Conservation (phyloP, 2,113 vertebrate genomes). For the Sinosuthora webbiana region DNA sequence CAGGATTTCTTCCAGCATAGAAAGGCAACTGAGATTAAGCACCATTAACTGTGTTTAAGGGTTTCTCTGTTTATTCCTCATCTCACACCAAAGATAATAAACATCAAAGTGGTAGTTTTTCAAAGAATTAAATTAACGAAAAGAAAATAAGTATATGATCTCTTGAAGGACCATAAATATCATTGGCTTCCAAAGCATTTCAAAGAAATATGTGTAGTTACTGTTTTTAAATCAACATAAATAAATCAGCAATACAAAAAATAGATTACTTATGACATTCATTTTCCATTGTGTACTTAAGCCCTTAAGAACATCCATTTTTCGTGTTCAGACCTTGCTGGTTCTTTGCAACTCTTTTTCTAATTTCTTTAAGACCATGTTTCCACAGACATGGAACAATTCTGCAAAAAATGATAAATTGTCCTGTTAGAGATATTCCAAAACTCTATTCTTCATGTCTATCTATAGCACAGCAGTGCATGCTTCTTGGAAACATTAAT, state of each 20-base stretch:
- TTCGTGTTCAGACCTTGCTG: neutral
- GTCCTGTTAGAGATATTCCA: slow-evolving; percentile 50
- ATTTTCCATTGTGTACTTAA: slow-evolving; percentile 61
- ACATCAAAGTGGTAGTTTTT: neutral
- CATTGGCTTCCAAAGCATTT: slow-evolving; percentile 10
- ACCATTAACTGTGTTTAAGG: neutral
- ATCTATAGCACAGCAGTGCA: slow-evolving; percentile 42
- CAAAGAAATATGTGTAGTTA: slow-evolving; percentile 36
- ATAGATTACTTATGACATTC: slow-evolving; percentile 2
- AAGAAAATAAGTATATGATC: neutral
- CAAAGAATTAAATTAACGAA: neutral
- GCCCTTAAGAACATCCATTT: slow-evolving; percentile 23
- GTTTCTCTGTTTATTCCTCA: neutral
- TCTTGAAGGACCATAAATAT: neutral
- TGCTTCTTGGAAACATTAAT: slow-evolving; percentile 67
- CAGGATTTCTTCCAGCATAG: neutral
- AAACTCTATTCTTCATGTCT: slow-evolving; percentile 68
- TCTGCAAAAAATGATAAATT: slow-evolving; percentile 72
- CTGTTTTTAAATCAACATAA: slow-evolving; percentile 29
- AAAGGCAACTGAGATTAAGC: neutral
- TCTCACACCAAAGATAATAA: neutral
- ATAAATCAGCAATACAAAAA: slow-evolving; percentile 47
- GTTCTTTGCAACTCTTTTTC: slow-evolving; percentile 30
- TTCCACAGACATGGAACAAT: slow-evolving; percentile 38
- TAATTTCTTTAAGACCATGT: slow-evolving; percentile 50